Evolutionary conservation across 2,797 vertebrate genomes (phyloP).

Genomic region (Helarctos malayanus): DNA sequence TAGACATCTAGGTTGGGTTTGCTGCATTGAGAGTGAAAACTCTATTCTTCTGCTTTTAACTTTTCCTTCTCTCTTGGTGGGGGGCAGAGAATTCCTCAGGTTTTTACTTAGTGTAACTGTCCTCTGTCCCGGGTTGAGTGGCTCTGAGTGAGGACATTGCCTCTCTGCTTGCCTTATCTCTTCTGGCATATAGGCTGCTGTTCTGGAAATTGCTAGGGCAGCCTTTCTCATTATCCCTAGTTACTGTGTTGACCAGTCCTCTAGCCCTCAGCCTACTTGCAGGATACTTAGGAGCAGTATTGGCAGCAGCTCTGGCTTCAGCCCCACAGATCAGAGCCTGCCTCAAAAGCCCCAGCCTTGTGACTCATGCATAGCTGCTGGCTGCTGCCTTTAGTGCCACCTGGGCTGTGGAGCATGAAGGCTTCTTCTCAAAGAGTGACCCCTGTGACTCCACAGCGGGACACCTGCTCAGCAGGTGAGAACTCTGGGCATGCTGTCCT

Average conservation of each 20-base stretch:
- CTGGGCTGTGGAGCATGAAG: conserved; percentile 16
- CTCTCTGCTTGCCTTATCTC: background rate
- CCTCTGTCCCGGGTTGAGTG: conserved; percentile 12
- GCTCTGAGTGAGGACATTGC: conserved; percentile 48
- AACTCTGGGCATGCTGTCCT: conserved; percentile 53
- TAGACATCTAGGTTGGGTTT: conserved; percentile 37
- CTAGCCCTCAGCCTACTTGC: conserved; percentile 46
- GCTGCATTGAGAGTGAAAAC: conserved; percentile 39
- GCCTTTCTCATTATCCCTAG: background rate
- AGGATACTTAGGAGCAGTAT: conserved; percentile 47
- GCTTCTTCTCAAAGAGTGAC: conserved; percentile 58
- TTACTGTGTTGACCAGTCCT: conserved; percentile 53
- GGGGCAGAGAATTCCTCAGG: conserved; percentile 27
- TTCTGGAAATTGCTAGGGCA: conserved; percentile 62
- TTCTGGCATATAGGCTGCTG: conserved; percentile 36
- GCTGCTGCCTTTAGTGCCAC: conserved; percentile 62
- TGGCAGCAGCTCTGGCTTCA: conserved; percentile 67
- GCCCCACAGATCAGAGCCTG: conserved; percentile 50
- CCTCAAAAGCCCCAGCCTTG: conserved; percentile 57
- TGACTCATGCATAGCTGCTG: conserved; percentile 49
- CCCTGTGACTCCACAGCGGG: conserved; percentile 52
- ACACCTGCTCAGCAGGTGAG: conserved; percentile 55
- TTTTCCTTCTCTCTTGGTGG: conserved; percentile 3
- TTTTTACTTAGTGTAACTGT: conserved; percentile 53
- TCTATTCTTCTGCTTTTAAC: conserved; percentile 62